Conservation (phyloP, 2,888 invertebrate genomes). For the Aproaerema taeniolella region DNA sequence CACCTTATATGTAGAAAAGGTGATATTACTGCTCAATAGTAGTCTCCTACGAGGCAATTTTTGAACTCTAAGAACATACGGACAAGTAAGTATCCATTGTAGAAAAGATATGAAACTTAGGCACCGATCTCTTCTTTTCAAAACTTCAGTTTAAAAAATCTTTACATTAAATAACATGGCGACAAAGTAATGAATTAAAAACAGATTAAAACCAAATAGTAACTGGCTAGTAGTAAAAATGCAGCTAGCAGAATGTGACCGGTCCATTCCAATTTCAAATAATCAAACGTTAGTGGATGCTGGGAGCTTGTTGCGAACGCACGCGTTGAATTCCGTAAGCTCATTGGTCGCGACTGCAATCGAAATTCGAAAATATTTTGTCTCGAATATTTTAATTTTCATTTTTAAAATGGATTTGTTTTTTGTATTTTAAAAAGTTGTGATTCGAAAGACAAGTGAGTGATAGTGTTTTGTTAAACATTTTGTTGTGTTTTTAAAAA, state of each 20-base stretch:
- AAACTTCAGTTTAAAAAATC: no score
- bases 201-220: slow-evolving; percentile 7
- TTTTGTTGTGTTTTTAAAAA: slow-evolving; percentile 5
- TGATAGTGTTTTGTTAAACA: not conserved
- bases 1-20: no score
- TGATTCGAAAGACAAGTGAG: not conserved
- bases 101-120: no score
- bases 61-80: no score
- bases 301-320: slow-evolving; percentile 32
- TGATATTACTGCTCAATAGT: no score
- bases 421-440: slow-evolving; percentile 1
- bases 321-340: slow-evolving; percentile 24
- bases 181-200: slow-evolving; percentile 8
- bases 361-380: slow-evolving; percentile 11
- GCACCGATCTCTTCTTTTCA: no score
- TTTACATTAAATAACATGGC: no score
- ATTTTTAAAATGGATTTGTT: not conserved
- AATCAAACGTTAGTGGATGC: slow-evolving; percentile 38
- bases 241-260: slow-evolving; percentile 19
- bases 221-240: slow-evolving; percentile 16
- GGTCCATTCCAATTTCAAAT: slow-evolving; percentile 29
- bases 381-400: slow-evolving; percentile 1
- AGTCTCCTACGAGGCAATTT: no score
- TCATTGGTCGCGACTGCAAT: slow-evolving; percentile 6
- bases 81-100: no score